These are phyloP conservation scores for Willisornis vidua DNA, from an alignment of 2,113 vertebrate genomes.

Conservation along the genomic window DNA sequence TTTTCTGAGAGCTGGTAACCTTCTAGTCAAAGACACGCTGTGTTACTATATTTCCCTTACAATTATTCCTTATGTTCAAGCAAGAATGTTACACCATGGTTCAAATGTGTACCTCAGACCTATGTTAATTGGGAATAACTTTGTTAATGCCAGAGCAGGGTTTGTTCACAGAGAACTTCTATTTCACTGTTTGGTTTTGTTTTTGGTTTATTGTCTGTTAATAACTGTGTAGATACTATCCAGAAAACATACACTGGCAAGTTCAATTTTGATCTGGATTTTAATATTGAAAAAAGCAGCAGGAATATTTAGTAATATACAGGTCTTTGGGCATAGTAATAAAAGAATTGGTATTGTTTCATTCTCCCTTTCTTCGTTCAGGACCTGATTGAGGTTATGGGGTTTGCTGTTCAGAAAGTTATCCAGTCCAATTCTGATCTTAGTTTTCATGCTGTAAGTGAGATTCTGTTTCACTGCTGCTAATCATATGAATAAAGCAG, in stretches of 20 bases:
- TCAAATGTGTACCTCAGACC: neutral
- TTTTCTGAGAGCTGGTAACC: neutral
- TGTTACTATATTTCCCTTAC: neutral
- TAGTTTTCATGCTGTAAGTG: neutral
- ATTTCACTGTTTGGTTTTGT: neutral
- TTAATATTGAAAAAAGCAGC: neutral
- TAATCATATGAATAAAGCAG: neutral
- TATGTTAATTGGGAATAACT: neutral
- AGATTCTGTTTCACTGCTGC: neutral
- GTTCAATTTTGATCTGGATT: neutral
- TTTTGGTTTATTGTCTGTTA: neutral
- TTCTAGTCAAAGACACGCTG: neutral
- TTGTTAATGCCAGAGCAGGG: accelerated
- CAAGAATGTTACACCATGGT: neutral
- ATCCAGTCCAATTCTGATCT: neutral
- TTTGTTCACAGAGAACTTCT: neutral
- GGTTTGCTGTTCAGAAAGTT: neutral
- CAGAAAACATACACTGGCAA: neutral
- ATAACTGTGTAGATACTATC: neutral
- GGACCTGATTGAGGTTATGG: neutral
- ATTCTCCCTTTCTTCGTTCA: neutral
- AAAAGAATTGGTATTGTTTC: neutral
- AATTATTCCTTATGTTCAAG: neutral
- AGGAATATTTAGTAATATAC: neutral
- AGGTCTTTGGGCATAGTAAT: neutral